phyloP scores from a whole-genome alignment of 2,888 invertebrate species.

The Cremastinae sp. region DNA sequence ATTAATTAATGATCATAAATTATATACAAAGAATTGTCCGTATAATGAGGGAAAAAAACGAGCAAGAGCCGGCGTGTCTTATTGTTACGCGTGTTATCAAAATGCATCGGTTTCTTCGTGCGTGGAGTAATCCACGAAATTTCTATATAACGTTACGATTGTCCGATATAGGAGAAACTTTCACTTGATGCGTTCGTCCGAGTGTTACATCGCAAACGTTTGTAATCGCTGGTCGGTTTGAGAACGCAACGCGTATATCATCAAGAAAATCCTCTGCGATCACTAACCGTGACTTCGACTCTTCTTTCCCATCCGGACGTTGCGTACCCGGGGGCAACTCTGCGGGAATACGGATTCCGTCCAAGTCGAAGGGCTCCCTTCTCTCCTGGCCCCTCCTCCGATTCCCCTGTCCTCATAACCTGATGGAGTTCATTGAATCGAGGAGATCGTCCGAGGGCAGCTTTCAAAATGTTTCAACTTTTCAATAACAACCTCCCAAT shows the following conservation, averaged over 20 bases:
- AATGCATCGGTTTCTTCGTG: slow-evolving; percentile 10
- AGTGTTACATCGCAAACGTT: slow-evolving; percentile 42
- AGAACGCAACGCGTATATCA: background rate
- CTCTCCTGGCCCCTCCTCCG: slow-evolving; percentile 24
- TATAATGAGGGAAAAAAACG: too few species aligned
- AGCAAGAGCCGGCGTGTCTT: too few species aligned
- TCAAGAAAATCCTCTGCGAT: slow-evolving; percentile 64
- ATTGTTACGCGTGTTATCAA: background rate
- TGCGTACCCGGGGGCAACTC: slow-evolving; percentile 37
- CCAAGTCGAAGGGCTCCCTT: slow-evolving; percentile 31
- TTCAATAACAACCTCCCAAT: background rate
- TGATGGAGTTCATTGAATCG: slow-evolving; percentile 40
- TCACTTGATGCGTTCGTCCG: slow-evolving; percentile 42
- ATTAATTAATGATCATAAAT: too few species aligned
- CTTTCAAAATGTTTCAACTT: background rate
- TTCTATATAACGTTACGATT: slow-evolving; percentile 27
- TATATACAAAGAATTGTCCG: too few species aligned
- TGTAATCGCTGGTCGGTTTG: slow-evolving; percentile 35
- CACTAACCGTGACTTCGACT: slow-evolving; percentile 71
- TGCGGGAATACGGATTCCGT: slow-evolving; percentile 46
- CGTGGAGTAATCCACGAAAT: slow-evolving; percentile 34
- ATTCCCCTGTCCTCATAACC: slow-evolving; percentile 11
- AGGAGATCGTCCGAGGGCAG: slow-evolving; percentile 9
- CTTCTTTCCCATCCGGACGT: slow-evolving; percentile 54
- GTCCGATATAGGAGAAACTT: slow-evolving; percentile 27